phyloP scores from a whole-genome alignment of 2,888 invertebrate genomes.

The Zaprionus obscuricornis region DNA sequence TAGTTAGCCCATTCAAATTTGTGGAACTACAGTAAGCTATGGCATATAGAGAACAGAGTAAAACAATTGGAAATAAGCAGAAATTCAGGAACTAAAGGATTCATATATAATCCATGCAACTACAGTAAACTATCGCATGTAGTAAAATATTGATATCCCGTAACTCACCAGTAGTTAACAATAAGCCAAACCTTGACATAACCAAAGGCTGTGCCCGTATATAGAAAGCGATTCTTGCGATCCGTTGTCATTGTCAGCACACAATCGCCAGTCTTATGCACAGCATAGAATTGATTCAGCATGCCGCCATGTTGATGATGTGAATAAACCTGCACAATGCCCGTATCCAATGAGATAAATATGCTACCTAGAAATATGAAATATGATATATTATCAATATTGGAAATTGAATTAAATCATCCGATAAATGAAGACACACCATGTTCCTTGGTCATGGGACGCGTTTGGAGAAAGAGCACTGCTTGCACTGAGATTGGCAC shows the following conservation, averaged over 20 bases:
- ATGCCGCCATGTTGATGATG: conserved; percentile 90
- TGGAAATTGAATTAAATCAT: neutral
- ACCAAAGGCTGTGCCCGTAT: conserved; percentile 89
- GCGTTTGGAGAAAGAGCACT: conserved; percentile 87
- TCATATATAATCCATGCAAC: neutral
- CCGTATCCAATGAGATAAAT: conserved; percentile 89
- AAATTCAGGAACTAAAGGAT: no score
- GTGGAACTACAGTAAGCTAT: conserved; percentile 25
- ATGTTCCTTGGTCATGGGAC: conserved; percentile 85
- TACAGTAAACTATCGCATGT: no score
- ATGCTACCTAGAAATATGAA: conserved; percentile 85
- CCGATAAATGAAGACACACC: conserved; percentile 55
- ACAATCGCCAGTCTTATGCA: conserved; percentile 87
- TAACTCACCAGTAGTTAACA: conserved; percentile 86
- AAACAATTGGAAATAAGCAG: no score
- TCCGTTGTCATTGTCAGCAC: conserved; percentile 88
- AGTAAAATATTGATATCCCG: no score
- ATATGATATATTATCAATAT: neutral
- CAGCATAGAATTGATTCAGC: conserved; percentile 88
- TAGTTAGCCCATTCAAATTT: conserved; percentile 29
- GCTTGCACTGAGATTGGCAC: conserved; percentile 87
- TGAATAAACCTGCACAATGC: conserved; percentile 91
- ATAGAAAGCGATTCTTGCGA: conserved; percentile 88
- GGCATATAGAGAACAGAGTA: neutral
- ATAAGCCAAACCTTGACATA: conserved; percentile 93